A percentile compares a stretch with the other conserved stretches of the same genome.
These are phyloP conservation scores for Heliornis fulica DNA, from an alignment of 2,113 vertebrate species.

Conservation along the genomic window DNA sequence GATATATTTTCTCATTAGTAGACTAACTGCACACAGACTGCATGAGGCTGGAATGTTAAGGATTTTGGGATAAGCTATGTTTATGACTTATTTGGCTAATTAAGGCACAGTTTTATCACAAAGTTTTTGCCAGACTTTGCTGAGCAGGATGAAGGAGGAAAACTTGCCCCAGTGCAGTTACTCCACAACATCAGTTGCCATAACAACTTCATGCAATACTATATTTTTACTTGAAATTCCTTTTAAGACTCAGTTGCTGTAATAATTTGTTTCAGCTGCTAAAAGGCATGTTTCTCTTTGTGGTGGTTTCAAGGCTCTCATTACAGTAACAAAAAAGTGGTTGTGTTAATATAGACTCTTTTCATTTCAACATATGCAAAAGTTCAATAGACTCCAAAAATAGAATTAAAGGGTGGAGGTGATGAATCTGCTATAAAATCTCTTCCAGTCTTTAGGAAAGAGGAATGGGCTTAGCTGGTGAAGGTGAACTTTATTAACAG, in stretches of 20 bases:
- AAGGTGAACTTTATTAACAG: constrained; percentile 55
- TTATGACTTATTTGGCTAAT: constrained; percentile 81
- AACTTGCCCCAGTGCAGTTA: constrained; percentile 78
- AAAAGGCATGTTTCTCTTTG: constrained; percentile 79
- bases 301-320: constrained; percentile 75
- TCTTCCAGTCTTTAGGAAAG: constrained; percentile 31
- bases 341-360: constrained; percentile 65
- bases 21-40: constrained; percentile 62
- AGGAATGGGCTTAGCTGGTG: not conserved
- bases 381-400: constrained; percentile 58
- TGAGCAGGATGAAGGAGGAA: constrained; percentile 72
- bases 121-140: constrained; percentile 77
- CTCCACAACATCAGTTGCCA: constrained; percentile 81
- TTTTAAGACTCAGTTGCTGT: constrained; percentile 79
- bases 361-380: constrained; percentile 61
- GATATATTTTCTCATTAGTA: constrained; percentile 81
- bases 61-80: constrained; percentile 77
- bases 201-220: constrained; percentile 80
- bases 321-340: constrained; percentile 73
- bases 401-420: constrained; percentile 47
- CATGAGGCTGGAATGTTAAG: constrained; percentile 70
- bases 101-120: constrained; percentile 76
- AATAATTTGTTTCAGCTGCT: constrained; percentile 80
- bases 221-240: constrained; percentile 79
- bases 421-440: constrained; percentile 38